Conservation (phyloP, 2,888 invertebrate species). For the Toxonevra muliebris region DNA sequence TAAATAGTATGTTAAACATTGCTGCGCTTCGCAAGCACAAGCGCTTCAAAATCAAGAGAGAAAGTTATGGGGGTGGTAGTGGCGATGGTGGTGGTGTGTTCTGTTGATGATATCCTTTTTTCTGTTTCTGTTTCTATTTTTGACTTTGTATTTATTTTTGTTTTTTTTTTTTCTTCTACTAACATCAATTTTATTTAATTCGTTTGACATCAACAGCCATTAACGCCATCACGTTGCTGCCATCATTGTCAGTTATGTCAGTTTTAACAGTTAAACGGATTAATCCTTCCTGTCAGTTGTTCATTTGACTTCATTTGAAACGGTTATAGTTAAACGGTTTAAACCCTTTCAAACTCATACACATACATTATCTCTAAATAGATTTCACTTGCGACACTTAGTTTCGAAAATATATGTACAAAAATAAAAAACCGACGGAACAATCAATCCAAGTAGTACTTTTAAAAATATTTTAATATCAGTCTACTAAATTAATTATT, state of each 20-base stretch:
- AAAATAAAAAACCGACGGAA: slow-evolving; percentile 16
- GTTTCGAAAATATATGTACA: neutral
- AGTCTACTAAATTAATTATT: neutral
- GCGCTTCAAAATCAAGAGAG: slow-evolving; percentile 12
- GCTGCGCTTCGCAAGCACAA: slow-evolving; percentile 12
- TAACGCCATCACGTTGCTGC: slow-evolving; percentile 1
- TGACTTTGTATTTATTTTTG: neutral
- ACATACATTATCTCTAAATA: slow-evolving; percentile 14
- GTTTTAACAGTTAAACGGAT: slow-evolving; percentile 52
- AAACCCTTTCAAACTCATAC: neutral
- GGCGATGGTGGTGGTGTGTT: slow-evolving; percentile 2
- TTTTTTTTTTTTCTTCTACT: neutral
- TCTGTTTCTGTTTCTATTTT: slow-evolving; percentile 33
- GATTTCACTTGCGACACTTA: slow-evolving; percentile 8
- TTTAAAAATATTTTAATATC: slow-evolving; percentile 2
- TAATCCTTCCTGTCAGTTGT: slow-evolving; percentile 57
- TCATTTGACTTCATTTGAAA: slow-evolving; percentile 56
- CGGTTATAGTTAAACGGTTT: slow-evolving; percentile 43
- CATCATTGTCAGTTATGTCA: slow-evolving; percentile 14
- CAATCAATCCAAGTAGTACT: slow-evolving; percentile 9
- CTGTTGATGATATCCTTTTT: slow-evolving; percentile 9
- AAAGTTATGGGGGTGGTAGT: neutral
- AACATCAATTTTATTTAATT: slow-evolving; percentile 35
- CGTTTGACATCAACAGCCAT: slow-evolving; percentile 22
- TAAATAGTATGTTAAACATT: slow-evolving; percentile 50